Conservation (phyloP, 2,888 invertebrate species). For the Chymomyza procnemis region DNA sequence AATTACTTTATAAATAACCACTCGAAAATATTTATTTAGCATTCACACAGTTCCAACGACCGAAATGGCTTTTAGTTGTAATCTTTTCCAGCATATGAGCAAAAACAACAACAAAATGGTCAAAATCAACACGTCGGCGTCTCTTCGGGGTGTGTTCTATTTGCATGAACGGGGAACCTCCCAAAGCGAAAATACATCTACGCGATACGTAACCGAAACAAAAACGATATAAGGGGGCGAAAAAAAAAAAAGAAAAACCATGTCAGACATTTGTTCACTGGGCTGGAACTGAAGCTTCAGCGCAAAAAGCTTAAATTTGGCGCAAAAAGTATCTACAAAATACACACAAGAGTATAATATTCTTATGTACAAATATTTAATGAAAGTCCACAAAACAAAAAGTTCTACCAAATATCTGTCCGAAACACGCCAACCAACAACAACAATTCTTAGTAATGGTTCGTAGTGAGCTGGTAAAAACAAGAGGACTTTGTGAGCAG, state of each 20-base stretch:
- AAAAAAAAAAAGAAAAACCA: background rate
- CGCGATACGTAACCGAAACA: slow-evolving; percentile 11
- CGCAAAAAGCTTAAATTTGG: slow-evolving; percentile 39
- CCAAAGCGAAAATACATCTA: slow-evolving; percentile 14
- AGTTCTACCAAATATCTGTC: background rate
- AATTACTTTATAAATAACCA: slow-evolving; percentile 59
- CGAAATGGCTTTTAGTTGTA: slow-evolving; percentile 49
- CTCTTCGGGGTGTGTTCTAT: slow-evolving; percentile 4
- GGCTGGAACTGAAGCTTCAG: slow-evolving; percentile 49
- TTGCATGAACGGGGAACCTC: slow-evolving; percentile 15
- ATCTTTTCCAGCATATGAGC: slow-evolving; percentile 23
- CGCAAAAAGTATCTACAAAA: slow-evolving; percentile 60
- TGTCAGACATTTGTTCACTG: slow-evolving; percentile 54
- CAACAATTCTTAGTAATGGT: background rate
- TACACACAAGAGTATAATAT: background rate
- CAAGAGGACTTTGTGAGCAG: background rate
- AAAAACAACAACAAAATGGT: slow-evolving; percentile 10
- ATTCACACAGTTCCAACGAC: slow-evolving; percentile 24
- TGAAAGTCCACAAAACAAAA: slow-evolving; percentile 2
- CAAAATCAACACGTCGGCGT: slow-evolving; percentile 19
- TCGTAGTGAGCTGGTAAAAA: background rate
- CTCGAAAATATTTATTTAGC: slow-evolving; percentile 46
- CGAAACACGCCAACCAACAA: background rate
- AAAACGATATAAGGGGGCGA: too few species aligned
- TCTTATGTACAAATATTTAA: background rate